Conservation (phyloP, 2,888 invertebrate species). For the Carabus problematicus region DNA sequence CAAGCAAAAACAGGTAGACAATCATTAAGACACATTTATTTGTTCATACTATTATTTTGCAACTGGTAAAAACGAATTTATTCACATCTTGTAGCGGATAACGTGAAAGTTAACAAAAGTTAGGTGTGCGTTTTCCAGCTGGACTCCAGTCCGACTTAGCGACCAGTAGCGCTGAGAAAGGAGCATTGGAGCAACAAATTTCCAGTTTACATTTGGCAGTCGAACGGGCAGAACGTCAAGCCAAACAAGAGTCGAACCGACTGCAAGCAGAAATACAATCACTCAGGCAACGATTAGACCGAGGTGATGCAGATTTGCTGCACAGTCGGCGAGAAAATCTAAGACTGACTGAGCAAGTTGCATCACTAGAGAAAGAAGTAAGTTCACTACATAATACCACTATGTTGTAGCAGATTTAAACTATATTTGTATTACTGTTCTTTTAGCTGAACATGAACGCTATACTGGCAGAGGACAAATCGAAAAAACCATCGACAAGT, state of each 20-base stretch:
- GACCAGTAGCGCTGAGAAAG: slow-evolving; percentile 78
- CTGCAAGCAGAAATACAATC: slow-evolving; percentile 80
- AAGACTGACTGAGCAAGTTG: slow-evolving; percentile 78
- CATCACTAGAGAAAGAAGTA: slow-evolving; percentile 83
- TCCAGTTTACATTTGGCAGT: slow-evolving; percentile 68
- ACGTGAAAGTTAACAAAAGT: slow-evolving; percentile 11
- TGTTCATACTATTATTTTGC: too few species aligned
- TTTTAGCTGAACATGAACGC: slow-evolving; percentile 55
- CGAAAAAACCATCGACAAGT: slow-evolving; percentile 49
- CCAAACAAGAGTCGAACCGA: slow-evolving; percentile 76
- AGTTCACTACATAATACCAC: slow-evolving; percentile 13
- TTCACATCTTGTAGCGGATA: neutral
- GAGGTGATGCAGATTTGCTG: slow-evolving; percentile 81
- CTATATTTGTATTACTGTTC: slow-evolving; percentile 4
- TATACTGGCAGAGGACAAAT: slow-evolving; percentile 55
- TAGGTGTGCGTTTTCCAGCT: slow-evolving; percentile 59
- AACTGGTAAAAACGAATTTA: too few species aligned
- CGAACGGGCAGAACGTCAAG: slow-evolving; percentile 78
- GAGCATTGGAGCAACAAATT: slow-evolving; percentile 81
- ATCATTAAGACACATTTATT: neutral
- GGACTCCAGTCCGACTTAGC: slow-evolving; percentile 79
- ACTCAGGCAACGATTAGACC: slow-evolving; percentile 76
- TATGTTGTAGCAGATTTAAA: neutral
- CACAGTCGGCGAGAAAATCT: slow-evolving; percentile 83
- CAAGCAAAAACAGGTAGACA: slow-evolving; percentile 75